Evolutionary conservation across 2,797 vertebrate genomes (phyloP).

Genomic region (Oophaga sylvatica): DNA sequence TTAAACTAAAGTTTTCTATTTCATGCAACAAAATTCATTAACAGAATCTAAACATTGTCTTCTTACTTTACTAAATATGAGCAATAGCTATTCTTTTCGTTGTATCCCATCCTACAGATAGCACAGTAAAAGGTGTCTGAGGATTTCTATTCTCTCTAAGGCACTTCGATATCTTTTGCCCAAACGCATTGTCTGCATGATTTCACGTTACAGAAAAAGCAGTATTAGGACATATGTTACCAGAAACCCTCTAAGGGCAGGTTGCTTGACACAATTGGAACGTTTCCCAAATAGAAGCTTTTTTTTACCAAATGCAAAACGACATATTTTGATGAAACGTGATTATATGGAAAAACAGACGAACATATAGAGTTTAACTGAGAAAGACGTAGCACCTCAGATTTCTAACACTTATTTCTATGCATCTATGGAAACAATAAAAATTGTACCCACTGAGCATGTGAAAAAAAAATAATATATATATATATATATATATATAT

Average conservation of each 20-base stretch:
- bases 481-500: too few species aligned
- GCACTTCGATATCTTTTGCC: slow-evolving; percentile 6
- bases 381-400: too few species aligned
- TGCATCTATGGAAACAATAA: too few species aligned
- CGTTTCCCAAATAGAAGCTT: slow-evolving; percentile 58
- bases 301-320: slow-evolving; percentile 28
- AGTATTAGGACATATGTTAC: slow-evolving; percentile 36
- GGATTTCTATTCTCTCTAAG: neutral
- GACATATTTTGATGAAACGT: neutral
- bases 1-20: neutral
- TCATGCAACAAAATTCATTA: neutral
- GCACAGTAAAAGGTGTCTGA: neutral
- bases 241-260: slow-evolving; percentile 46
- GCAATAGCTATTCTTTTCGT: neutral
- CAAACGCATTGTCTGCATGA: slow-evolving; percentile 27
- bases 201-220: neutral
- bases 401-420: too few species aligned
- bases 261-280: slow-evolving; percentile 58
- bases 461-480: too few species aligned
- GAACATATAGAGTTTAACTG: neutral
- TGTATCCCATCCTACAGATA: neutral
- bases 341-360: neutral
- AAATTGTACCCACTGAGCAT: too few species aligned
- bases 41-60: neutral
- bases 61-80: neutral